phyloP scores from a whole-genome alignment of 2,113 vertebrate species.

The Gallinago media region DNA sequence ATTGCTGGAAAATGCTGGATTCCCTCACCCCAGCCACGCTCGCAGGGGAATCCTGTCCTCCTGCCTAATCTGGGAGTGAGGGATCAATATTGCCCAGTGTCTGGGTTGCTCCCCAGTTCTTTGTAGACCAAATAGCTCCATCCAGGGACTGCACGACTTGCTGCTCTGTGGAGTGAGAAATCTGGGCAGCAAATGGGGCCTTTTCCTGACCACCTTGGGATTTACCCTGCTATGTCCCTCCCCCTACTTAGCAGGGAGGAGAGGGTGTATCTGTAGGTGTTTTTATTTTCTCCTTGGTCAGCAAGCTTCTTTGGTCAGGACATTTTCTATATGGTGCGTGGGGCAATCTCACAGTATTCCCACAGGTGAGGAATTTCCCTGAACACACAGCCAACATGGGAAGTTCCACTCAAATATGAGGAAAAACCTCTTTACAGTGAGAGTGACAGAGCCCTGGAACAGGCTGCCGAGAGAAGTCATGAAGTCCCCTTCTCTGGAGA shows the following conservation, averaged over 20 bases:
- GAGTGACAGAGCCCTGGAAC: no score
- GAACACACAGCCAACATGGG: background rate
- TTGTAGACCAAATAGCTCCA: background rate
- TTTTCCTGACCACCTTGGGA: background rate
- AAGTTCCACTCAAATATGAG: no score
- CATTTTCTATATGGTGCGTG: background rate
- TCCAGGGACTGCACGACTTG: fast-evolving
- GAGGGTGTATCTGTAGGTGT: background rate
- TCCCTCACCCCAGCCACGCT: background rate
- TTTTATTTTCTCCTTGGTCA: background rate
- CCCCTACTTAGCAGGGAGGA: fast-evolving
- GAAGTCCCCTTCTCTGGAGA: no score
- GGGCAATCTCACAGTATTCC: background rate
- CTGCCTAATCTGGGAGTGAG: background rate
- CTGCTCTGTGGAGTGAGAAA: background rate
- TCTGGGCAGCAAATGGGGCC: background rate
- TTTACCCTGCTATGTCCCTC: background rate
- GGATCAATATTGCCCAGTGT: background rate
- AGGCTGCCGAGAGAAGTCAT: no score
- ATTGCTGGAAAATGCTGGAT: background rate
- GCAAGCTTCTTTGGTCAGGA: background rate
- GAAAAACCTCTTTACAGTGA: no score
- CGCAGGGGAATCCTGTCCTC: no score
- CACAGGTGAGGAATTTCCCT: background rate
- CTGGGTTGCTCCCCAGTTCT: background rate